Base-by-base conservation (phyloP, 2,888 invertebrate genomes). In the Diaphora mendica region DNA sequence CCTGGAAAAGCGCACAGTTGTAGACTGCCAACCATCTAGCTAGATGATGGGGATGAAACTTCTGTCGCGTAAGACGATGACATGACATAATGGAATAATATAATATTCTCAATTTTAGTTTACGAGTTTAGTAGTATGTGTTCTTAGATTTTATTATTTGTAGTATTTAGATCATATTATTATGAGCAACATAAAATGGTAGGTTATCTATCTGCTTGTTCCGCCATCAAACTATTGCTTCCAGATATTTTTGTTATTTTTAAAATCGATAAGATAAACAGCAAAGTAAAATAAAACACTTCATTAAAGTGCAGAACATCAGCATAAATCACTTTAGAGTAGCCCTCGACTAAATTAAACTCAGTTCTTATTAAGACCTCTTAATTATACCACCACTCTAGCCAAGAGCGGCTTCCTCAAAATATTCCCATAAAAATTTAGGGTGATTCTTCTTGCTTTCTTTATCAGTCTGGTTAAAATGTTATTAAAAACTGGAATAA, bases 371-470 rank as follows among this genome's bases (percentile, higher is more conserved):
- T 67, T 65, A 72, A 44, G 68, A 72, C 51, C 51, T 72, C 68
- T 72, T 72, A 72, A 68, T 72, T 72, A 64, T 39, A 44, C 72
- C 62, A 68, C 55, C 64, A 68, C 35, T 68, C 48, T 39, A 64
- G 68, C 44, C 39, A 68, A 62, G 59, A 44, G 62, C 67, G 48
- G 30, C 51, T 59, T 30, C 0, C 15, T n/a, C 33, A 26, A 62
- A 73, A 78, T 71, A 39, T 73, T 66, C 33, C 17, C 23, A 68
- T 73, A 55, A 72, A 66, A 64, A 77, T 70, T 71, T 42, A 48
- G 30, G 51, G 26, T 72, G 9, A 51, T 72, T 64, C 26, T 68
- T 64, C 55, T 35, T 68, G 13, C 35, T 23, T 26, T 30, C 42
- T 51, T 66, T 68, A 68, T 68, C 71, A 65, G 30, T 35, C 44